Conservation (phyloP, 2,888 invertebrate species). For the Brassicogethes aeneus region DNA sequence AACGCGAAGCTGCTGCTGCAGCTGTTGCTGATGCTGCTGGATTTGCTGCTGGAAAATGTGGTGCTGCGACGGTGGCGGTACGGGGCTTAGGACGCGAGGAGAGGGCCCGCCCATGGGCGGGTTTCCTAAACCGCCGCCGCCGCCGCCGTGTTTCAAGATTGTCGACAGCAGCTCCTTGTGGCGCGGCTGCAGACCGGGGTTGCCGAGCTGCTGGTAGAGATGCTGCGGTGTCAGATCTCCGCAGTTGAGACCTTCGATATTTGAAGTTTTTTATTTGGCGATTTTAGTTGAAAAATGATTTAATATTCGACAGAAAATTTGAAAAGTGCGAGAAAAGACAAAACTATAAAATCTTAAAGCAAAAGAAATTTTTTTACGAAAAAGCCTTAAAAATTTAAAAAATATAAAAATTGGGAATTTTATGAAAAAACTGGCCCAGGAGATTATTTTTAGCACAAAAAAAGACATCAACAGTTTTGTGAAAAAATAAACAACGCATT, state of each 20-base stretch:
- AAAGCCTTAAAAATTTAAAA: too few relatives aligned
- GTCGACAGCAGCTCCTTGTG: constrained; percentile 63
- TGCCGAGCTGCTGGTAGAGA: constrained; percentile 65
- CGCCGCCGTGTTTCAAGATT: constrained; percentile 49
- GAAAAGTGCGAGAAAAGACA: too few relatives aligned
- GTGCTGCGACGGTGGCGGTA: constrained; percentile 36
- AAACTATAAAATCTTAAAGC: too few relatives aligned
- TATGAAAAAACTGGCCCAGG: too few relatives aligned
- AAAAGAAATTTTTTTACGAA: too few relatives aligned
- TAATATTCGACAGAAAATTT: too few relatives aligned
- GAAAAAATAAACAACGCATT: too few relatives aligned
- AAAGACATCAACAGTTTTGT: too few relatives aligned
- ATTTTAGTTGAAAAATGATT: too few relatives aligned
- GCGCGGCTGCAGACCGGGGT: constrained; percentile 63
- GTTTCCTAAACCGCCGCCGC: constrained; percentile 9
- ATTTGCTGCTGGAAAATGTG: constrained; percentile 44
- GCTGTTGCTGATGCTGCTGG: constrained; percentile 25
- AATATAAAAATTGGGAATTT: too few relatives aligned
- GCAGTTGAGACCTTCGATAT: constrained; percentile 53
- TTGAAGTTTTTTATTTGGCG: too few relatives aligned
- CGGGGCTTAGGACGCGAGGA: constrained; percentile 36
- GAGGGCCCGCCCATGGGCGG: constrained; percentile 30
- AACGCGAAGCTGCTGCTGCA: constrained; percentile 45
- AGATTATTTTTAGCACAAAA: too few relatives aligned
- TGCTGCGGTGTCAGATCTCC: constrained; percentile 71